Percentiles rank a stretch among this genome's conserved stretches.
Conservation (phyloP, 2,113 vertebrate genomes). For the Oxyruncus cristatus region DNA sequence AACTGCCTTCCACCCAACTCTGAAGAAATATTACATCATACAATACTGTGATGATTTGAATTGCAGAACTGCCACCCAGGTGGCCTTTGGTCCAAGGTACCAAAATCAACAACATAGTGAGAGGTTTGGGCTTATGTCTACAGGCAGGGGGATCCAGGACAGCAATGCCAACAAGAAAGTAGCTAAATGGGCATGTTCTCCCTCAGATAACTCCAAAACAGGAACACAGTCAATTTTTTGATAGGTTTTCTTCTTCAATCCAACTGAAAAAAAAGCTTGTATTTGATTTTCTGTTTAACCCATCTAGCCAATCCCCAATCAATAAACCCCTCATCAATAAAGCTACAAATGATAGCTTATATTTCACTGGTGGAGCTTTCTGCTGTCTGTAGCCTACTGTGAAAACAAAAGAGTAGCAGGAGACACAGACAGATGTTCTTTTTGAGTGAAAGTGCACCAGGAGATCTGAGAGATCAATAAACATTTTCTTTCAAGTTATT, state of each 20-base stretch:
- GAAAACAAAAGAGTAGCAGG: not conserved
- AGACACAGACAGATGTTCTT: not conserved
- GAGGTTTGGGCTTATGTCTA: not conserved
- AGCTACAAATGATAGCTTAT: not conserved
- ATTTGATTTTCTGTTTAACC: not conserved
- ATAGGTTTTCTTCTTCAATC: not conserved
- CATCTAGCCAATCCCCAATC: not conserved
- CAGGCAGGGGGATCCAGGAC: not conserved
- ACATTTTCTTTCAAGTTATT: not conserved
- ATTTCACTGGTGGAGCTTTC: not conserved
- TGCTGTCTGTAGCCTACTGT: not conserved
- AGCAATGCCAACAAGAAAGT: not conserved
- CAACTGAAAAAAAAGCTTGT: not conserved
- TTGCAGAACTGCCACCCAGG: not conserved
- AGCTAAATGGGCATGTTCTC: rapidly evolving
- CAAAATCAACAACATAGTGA: not conserved
- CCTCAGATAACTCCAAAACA: not conserved
- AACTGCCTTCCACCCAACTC: rapidly evolving
- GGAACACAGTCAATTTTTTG: rapidly evolving
- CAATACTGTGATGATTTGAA: rapidly evolving
- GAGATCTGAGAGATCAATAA: not conserved
- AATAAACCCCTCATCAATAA: not conserved
- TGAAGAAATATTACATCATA: rapidly evolving
- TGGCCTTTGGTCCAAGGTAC: not conserved
- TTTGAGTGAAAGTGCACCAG: not conserved